Conservation (phyloP, 2,113 vertebrate species). For the Hucho hucho region DNA sequence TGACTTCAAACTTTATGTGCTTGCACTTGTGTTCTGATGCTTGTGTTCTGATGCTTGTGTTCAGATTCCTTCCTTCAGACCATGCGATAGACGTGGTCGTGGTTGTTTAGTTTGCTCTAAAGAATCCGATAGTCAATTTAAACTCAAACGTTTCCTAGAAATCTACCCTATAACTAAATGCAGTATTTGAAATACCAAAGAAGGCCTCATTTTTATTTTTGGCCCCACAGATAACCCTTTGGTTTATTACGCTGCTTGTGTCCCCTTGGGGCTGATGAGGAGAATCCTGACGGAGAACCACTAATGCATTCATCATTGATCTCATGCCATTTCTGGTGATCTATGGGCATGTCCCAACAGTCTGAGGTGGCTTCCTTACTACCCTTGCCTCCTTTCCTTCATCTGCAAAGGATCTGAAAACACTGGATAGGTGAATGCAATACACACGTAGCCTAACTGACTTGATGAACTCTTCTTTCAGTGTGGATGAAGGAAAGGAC, state of each 20-base stretch:
- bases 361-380: neutral
- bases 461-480: neutral
- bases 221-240: slow-evolving; percentile 42
- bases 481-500: neutral
- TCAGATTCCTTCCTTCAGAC: no score
- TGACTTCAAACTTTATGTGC: slow-evolving; percentile 11
- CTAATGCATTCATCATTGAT: neutral
- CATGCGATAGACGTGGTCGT: no score
- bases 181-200: slow-evolving; percentile 38
- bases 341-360: neutral
- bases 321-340: neutral
- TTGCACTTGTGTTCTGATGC: neutral
- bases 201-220: slow-evolving; percentile 24
- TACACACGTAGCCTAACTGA: neutral
- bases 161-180: slow-evolving; percentile 2
- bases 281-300: no score
- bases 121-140: neutral
- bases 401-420: neutral
- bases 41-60: no score
- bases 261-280: slow-evolving; percentile 31
- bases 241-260: slow-evolving; percentile 10
- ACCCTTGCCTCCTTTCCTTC: neutral
- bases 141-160: neutral
- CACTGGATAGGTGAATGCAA: neutral
- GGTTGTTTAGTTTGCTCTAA: no score